phyloP scores from a whole-genome alignment of 2,113 vertebrate species.

The Eudyptes chrysolophus region DNA sequence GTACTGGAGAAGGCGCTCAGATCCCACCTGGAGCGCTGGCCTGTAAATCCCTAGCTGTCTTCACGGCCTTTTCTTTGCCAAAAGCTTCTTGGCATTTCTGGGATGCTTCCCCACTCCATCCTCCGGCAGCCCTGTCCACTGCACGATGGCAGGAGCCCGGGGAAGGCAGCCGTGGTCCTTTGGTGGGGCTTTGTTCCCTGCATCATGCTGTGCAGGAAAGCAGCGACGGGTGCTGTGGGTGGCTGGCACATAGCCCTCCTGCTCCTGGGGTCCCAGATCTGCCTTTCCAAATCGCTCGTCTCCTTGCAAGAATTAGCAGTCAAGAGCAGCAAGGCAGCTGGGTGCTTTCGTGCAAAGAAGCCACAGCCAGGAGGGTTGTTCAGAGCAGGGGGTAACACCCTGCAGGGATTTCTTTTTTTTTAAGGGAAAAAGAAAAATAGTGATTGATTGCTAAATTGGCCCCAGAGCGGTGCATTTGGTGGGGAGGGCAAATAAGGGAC shows the following conservation, averaged over 20 bases:
- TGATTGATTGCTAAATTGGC: neutral
- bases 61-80: neutral
- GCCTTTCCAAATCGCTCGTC: neutral
- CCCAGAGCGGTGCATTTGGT: accelerated
- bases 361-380: neutral
- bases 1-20: accelerated
- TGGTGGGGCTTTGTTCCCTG: neutral
- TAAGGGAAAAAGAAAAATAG: neutral
- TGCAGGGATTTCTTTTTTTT: neutral
- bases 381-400: neutral
- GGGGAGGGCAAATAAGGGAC: neutral
- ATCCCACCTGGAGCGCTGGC: neutral
- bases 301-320: neutral
- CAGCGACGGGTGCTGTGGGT: neutral
- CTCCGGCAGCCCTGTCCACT: neutral
- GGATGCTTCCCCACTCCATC: neutral
- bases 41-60: neutral
- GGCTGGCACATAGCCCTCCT: neutral
- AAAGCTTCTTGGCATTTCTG: neutral
- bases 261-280: neutral
- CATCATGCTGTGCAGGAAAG: neutral
- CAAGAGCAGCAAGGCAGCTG: neutral
- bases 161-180: neutral
- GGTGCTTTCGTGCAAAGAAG: neutral
- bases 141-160: neutral